Base-by-base conservation (phyloP, 2,888 invertebrate species). In the Brenthis ino region DNA sequence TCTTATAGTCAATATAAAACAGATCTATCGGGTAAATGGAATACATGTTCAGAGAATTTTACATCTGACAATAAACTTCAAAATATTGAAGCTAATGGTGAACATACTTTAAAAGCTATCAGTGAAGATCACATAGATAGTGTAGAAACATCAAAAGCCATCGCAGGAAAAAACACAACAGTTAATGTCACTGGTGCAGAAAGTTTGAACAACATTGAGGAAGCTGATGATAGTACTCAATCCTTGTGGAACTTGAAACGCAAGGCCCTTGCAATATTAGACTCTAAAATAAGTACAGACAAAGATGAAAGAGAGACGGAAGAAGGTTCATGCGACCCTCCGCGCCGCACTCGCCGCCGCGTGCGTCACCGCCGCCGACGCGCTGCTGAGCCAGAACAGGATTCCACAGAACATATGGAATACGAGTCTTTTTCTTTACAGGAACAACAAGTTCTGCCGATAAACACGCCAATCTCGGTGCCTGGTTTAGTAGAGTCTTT, bases 291-390 rank as follows among this genome's bases (percentile, higher is more conserved):
- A 60, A 33, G 20, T 50, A n/a, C 5, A 28, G 60, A 50, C 2
- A 48, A 48, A 48, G n/a, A 58, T 48, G 24, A 48, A 8, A 50
- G 50, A 12, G 50, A 50, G 50, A 11, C 20, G 28, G 50, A 60
- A 48, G 58, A 58, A 8, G 14, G 5, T 28, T 28, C 50, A 11
- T n/a, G 5, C n/a, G 60, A 24, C n/a, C 60, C 60, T 28, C 60
- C 60, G 16, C 28, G 28, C 14, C 60, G 60, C 48, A 50, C 48
- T 4, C 48, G 60, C 11, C n/a, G 50, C n/a, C 60, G 60, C 6
- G 60, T 60, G 6, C 60, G 60, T 24, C 60, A 50, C n/a, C 60
- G 60, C n/a, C 60, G 60, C 14, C 48, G 50, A 20, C 60, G 60
- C n/a, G 11, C 6, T 1, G 28, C 4, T 11, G 58, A 48, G 58